Conservation (phyloP, 2,113 vertebrate species). For the Pollachius pollachius region DNA sequence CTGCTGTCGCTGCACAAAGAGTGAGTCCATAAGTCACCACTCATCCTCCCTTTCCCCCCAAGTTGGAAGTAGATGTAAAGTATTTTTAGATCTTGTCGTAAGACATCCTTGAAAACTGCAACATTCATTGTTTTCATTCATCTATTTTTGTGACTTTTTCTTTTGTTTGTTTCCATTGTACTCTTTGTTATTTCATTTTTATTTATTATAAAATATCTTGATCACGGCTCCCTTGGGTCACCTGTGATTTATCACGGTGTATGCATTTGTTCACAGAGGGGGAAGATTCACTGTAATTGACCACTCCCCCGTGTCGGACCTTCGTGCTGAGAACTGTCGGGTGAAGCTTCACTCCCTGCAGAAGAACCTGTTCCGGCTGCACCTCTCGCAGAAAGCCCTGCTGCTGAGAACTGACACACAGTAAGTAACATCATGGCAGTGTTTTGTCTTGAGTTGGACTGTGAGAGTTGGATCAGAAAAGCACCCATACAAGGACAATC, state of each 20-base stretch:
- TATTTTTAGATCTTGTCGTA: too few species aligned
- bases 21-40: conserved; percentile 57
- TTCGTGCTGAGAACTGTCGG: conserved; percentile 88
- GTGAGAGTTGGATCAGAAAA: neutral
- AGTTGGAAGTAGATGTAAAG: neutral
- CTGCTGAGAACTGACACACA: conserved; percentile 87
- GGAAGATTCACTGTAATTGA: conserved; percentile 88
- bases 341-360: conserved; percentile 88
- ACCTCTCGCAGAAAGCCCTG: conserved; percentile 74
- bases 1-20: conserved; percentile 89
- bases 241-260: too few species aligned
- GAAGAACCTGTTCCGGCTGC: conserved; percentile 90
- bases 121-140: too few species aligned
- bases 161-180: neutral
- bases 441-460: neutral
- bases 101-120: too few species aligned
- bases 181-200: neutral
- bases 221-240: too few species aligned
- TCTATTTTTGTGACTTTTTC: too few species aligned
- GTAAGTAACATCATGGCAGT: conserved; percentile 70
- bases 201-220: neutral
- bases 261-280: conserved; percentile 66
- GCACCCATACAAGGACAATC: neutral
- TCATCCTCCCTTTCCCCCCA: too few species aligned
- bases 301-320: conserved; percentile 80